Percentiles rank a stretch among this genome's conserved stretches.
Conservation (phyloP, 1,140 invertebrate genomes). For the Pteromalus puparum region DNA sequence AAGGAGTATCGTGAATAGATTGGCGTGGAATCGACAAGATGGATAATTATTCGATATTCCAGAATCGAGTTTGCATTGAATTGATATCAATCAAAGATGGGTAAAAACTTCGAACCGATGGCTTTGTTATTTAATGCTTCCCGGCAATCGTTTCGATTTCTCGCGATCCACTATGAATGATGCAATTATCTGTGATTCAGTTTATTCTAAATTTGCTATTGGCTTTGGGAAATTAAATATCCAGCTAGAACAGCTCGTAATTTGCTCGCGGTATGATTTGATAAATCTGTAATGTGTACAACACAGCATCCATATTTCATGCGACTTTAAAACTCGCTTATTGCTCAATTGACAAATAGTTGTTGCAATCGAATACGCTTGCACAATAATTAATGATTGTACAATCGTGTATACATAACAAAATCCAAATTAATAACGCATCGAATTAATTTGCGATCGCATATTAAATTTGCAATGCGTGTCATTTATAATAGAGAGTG, state of each 20-base stretch:
- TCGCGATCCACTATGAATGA: background rate
- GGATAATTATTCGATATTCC: background rate
- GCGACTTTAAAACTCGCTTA: background rate
- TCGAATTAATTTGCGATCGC: background rate
- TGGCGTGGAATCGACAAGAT: background rate
- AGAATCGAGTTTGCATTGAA: background rate
- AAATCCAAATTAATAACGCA: slow-evolving; percentile 26
- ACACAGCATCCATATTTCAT: background rate
- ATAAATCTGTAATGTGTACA: background rate
- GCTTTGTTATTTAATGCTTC: background rate
- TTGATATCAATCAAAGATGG: background rate
- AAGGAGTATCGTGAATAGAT: background rate
- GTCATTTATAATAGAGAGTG: too few species aligned
- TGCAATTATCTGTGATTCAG: background rate
- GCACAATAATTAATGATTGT: too few species aligned
- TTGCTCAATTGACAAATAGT: background rate
- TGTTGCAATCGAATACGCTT: background rate
- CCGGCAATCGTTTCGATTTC: background rate
- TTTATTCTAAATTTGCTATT: background rate
- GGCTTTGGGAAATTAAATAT: background rate
- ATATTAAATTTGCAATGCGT: too few species aligned
- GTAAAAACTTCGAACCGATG: background rate
- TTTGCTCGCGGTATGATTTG: background rate
- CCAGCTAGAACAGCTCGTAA: too few species aligned
- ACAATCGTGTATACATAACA: background rate